These are phyloP conservation scores for Hofmannophila pseudospretella DNA, from an alignment of 2,888 invertebrate genomes.

Conservation along the genomic window DNA sequence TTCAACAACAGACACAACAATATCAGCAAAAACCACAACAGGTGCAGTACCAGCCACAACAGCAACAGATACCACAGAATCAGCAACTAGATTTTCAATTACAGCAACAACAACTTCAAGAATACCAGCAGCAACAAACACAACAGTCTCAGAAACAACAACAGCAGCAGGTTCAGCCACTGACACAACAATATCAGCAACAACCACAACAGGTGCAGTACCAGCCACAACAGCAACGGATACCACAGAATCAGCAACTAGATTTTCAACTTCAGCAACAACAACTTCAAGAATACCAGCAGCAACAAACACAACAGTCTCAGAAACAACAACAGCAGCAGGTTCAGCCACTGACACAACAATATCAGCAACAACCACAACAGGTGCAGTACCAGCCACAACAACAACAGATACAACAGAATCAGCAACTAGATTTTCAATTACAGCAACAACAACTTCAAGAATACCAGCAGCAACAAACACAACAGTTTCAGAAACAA, in stretches of 20 bases:
- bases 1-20: no score
- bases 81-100: no score
- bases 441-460: neutral
- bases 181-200: conserved; percentile 2
- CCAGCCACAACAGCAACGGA: no score
- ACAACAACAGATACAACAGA: no score
- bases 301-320: neutral
- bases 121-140: neutral
- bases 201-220: no score
- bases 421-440: neutral
- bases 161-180: no score
- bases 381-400: neutral
- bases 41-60: neutral
- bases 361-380: neutral
- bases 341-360: no score
- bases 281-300: no score
- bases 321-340: conserved; percentile 17
- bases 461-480: neutral
- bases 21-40: conserved; percentile 1
- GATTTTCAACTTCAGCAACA: conserved; percentile 6
- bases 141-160: neutral
- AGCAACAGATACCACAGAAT: no score
- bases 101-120: no score
- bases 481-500: conserved; percentile 7
- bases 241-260: no score